Conservation (phyloP, 2,888 invertebrate species). For the Ophion ventricosus region DNA sequence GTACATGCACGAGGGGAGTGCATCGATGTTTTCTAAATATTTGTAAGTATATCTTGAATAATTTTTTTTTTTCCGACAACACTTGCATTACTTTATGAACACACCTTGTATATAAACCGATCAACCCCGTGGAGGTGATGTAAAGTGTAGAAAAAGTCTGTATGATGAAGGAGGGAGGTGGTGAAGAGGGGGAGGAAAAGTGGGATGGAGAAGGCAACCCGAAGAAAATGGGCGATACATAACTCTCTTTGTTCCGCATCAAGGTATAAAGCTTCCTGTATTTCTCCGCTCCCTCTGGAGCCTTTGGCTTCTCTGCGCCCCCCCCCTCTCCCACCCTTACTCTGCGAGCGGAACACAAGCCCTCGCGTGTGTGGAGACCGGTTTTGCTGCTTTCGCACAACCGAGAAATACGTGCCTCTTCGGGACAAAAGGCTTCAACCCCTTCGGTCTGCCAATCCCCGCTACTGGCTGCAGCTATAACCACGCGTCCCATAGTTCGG, state of each 20-base stretch:
- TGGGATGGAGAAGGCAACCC: not conserved
- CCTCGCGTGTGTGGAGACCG: slow-evolving; percentile 23
- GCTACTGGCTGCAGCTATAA: slow-evolving; percentile 17
- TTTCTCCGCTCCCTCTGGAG: slow-evolving; percentile 1
- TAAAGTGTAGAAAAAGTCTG: slow-evolving; percentile 21
- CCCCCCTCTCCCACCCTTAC: slow-evolving; percentile 16
- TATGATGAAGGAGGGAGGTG: not conserved
- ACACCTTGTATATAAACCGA: slow-evolving; percentile 41
- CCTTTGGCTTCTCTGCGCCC: slow-evolving; percentile 12
- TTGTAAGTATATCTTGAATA: too few species aligned
- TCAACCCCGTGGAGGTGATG: slow-evolving; percentile 28
- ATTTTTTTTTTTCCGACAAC: too few species aligned
- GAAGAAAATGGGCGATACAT: slow-evolving; percentile 48
- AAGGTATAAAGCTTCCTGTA: slow-evolving; percentile 29
- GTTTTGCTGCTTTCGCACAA: slow-evolving; percentile 43
- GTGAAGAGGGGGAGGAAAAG: not conserved
- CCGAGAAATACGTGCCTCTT: slow-evolving; percentile 66
- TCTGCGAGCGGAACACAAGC: slow-evolving; percentile 3
- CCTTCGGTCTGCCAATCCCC: slow-evolving; percentile 25
- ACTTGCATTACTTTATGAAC: too few species aligned
- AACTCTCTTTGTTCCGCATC: slow-evolving; percentile 46
- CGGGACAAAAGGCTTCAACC: slow-evolving; percentile 73
- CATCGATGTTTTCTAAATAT: too few species aligned
- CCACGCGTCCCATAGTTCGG: slow-evolving; percentile 72
- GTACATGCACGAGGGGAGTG: too few species aligned